These are phyloP conservation scores for Tragelaphus strepsiceros DNA, from an alignment of 2,113 vertebrate genomes.

Conservation along the genomic window DNA sequence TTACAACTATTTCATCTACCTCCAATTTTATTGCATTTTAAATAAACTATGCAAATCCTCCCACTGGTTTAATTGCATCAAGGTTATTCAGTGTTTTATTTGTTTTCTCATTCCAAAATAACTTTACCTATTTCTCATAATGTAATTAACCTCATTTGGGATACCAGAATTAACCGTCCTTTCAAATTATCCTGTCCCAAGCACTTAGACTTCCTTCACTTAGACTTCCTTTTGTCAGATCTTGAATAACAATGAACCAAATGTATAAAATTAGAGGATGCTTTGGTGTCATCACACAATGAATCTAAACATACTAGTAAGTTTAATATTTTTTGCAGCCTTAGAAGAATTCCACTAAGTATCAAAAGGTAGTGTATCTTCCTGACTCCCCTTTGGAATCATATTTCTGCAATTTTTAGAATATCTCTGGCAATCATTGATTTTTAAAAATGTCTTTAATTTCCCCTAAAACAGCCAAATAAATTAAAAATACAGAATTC, in stretches of 20 bases:
- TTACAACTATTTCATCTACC: background rate
- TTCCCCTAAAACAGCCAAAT: background rate
- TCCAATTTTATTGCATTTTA: background rate
- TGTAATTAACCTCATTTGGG: background rate
- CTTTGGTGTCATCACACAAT: background rate
- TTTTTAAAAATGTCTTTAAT: background rate
- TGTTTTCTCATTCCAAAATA: background rate
- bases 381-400: background rate
- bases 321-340: background rate
- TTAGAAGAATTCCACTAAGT: background rate
- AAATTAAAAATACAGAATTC: background rate
- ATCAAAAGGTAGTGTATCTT: background rate
- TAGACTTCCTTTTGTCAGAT: background rate
- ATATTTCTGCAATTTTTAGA: background rate
- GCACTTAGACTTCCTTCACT: background rate
- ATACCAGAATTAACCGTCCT: background rate
- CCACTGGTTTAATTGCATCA: background rate
- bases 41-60: background rate
- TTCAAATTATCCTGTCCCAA: background rate
- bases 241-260: background rate
- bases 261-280: background rate
- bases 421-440: background rate
- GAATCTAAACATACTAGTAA: background rate
- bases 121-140: background rate
- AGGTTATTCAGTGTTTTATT: background rate